These are phyloP conservation scores for Phengaris arion DNA, from an alignment of 2,888 invertebrate species.

Conservation along the genomic window DNA sequence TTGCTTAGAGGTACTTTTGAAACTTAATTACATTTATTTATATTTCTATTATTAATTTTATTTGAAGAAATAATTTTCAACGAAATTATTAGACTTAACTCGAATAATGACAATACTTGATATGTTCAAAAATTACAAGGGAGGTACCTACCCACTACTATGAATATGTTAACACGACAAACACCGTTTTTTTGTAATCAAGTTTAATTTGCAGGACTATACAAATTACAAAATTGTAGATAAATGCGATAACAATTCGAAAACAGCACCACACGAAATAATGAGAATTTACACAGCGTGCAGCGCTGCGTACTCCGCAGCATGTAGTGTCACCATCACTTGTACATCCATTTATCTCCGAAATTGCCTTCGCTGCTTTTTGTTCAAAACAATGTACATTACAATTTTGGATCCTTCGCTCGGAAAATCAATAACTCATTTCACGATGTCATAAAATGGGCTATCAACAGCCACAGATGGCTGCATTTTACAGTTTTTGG, in stretches of 20 bases:
- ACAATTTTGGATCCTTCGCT: constrained; percentile 29
- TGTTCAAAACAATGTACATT: constrained; percentile 32
- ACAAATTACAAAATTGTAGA: background rate
- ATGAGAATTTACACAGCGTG: constrained; percentile 31
- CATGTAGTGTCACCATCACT: constrained; percentile 37
- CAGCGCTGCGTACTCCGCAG: constrained; percentile 11
- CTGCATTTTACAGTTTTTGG: constrained; percentile 22
- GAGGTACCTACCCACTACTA: too few species aligned
- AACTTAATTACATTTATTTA: background rate
- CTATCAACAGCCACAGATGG: constrained; percentile 21
- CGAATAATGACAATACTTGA: too few species aligned
- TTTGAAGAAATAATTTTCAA: too few species aligned
- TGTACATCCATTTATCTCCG: constrained; percentile 39
- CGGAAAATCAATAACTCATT: background rate
- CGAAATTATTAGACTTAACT: too few species aligned
- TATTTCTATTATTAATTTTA: too few species aligned
- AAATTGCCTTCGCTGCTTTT: constrained; percentile 37
- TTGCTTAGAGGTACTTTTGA: background rate
- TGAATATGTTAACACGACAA: too few species aligned
- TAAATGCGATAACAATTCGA: background rate
- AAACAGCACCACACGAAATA: constrained; percentile 12
- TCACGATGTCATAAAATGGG: constrained; percentile 11
- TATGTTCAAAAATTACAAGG: too few species aligned
- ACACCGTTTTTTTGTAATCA: too few species aligned
- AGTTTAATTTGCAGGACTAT: background rate